Evolutionary conservation across 1,140 invertebrate species (phyloP).

Genomic region (Lasioglossum albipes): DNA sequence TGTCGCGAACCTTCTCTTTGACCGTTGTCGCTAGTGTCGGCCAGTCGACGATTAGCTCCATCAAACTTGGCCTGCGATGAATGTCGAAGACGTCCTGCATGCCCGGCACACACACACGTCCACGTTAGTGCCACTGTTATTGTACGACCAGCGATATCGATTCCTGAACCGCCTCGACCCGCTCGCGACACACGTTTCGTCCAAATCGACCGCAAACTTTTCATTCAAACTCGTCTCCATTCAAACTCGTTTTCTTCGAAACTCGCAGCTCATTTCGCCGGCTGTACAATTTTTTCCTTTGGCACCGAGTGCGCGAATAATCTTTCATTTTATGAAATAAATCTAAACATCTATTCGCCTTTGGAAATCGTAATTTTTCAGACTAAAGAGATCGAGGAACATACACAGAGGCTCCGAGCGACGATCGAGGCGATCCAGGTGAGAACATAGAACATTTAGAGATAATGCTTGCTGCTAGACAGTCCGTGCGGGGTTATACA

Average conservation of each 20-base stretch:
- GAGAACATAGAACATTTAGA: constrained; percentile 52
- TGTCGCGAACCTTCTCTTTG: constrained; percentile 83
- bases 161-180: constrained; percentile 26
- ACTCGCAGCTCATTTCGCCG: too few species aligned
- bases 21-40: constrained; percentile 82
- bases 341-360: too few species aligned
- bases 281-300: too few species aligned
- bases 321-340: too few species aligned
- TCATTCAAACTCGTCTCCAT: too few species aligned
- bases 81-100: constrained; percentile 84
- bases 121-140: constrained; percentile 63
- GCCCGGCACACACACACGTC: constrained; percentile 68
- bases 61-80: constrained; percentile 83
- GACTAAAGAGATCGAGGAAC: too few species aligned
- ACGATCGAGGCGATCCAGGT: constrained; percentile 13
- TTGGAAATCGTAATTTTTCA: too few species aligned
- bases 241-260: too few species aligned
- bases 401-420: too few species aligned
- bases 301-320: too few species aligned
- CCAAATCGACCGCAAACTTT: too few species aligned
- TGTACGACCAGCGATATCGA: constrained; percentile 40
- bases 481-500: constrained; percentile 30
- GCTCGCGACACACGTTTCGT: neutral
- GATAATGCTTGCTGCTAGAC: constrained; percentile 60
- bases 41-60: constrained; percentile 84